Conservation (phyloP, 2,113 vertebrate genomes). For the Setophaga kirtlandii region DNA sequence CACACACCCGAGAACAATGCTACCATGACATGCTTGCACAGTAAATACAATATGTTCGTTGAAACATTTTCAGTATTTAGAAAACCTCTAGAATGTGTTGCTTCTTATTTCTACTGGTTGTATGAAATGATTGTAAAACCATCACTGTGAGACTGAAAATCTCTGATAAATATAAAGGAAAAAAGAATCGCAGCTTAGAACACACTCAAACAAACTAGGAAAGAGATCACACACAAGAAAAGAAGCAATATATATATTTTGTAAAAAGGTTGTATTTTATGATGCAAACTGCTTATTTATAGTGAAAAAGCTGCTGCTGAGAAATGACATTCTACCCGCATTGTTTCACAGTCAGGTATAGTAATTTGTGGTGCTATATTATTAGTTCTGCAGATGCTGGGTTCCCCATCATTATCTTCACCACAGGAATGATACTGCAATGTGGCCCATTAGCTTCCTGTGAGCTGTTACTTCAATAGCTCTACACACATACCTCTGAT, state of each 20-base stretch:
- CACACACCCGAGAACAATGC: rapidly evolving
- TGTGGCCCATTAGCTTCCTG: constrained; percentile 22
- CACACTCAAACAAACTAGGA: background rate
- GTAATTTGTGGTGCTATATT: constrained; percentile 5
- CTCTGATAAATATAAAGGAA: background rate
- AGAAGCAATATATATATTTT: background rate
- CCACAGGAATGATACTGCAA: background rate
- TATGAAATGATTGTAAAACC: background rate
- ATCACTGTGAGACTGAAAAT: background rate
- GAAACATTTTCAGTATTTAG: background rate
- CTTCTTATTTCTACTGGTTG: background rate
- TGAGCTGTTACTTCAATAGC: constrained; percentile 55
- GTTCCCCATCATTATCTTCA: background rate
- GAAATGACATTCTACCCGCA: background rate
- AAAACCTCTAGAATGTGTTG: background rate
- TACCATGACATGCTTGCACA: background rate
- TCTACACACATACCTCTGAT: constrained; percentile 46
- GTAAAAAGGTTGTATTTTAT: background rate
- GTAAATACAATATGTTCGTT: rapidly evolving
- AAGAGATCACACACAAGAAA: background rate
- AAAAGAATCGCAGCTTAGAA: background rate
- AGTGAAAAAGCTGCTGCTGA: background rate
- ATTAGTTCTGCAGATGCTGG: background rate
- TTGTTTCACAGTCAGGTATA: constrained; percentile 24
- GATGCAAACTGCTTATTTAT: background rate